A percentile compares a stretch with the other conserved stretches of the same genome.
phyloP scores from a whole-genome alignment of 2,797 vertebrate species.

The Champsocephalus esox region DNA sequence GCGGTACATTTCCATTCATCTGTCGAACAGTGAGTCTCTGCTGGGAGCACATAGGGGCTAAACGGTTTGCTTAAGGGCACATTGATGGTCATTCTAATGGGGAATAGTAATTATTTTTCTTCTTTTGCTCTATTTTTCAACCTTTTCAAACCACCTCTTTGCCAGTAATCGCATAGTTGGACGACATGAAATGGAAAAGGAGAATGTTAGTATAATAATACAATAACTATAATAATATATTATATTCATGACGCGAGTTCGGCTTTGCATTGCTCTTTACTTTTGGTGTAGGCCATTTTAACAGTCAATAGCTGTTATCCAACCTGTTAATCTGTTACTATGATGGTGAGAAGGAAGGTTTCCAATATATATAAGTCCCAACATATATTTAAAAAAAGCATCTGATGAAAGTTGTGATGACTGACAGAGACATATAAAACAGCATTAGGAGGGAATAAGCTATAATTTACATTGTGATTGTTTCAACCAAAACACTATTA shows the following conservation, averaged over 20 bases:
- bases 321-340: background rate
- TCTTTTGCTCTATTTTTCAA: constrained; percentile 14
- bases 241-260: background rate
- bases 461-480: background rate
- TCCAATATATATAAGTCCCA: background rate
- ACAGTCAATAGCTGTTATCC: background rate
- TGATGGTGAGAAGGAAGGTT: background rate
- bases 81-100: constrained; percentile 10
- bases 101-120: background rate
- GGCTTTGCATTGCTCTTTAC: background rate
- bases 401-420: background rate
- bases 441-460: background rate
- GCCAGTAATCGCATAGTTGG: constrained; percentile 11
- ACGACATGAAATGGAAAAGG: constrained; percentile 7
- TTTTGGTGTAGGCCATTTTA: background rate
- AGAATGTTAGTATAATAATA: constrained; percentile 8
- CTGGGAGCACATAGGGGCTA: constrained; percentile 15
- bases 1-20: constrained; percentile 50
- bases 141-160: constrained; percentile 3
- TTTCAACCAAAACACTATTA: background rate
- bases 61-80: constrained; percentile 22
- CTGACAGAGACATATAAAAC: background rate
- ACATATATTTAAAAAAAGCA: background rate
- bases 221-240: background rate
- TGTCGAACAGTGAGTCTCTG: constrained; percentile 38